Evolutionary conservation across 2,113 vertebrate species (phyloP).

Genomic region (Siphamia tubifer): DNA sequence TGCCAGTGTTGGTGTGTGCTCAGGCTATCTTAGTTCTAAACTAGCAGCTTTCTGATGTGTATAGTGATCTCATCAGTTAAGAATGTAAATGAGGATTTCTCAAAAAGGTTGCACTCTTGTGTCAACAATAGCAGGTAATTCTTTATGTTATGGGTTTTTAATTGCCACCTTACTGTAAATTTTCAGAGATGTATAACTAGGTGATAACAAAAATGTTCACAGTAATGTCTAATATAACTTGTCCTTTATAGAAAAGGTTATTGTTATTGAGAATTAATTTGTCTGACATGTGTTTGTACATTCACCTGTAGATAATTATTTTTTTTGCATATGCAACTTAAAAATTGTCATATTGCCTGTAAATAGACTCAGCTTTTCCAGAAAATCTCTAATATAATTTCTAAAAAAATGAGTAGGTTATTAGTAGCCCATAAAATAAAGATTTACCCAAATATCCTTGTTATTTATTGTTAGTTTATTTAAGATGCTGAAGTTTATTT

Average conservation of each 20-base stretch:
- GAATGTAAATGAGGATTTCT: background rate
- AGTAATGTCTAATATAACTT: background rate
- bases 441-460: background rate
- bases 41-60: no score
- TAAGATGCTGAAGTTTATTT: slow-evolving; percentile 45
- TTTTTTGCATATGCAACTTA: background rate
- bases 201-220: no score
- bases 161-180: background rate
- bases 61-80: background rate
- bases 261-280: background rate
- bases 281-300: background rate
- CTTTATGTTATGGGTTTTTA: background rate
- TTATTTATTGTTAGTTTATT: slow-evolving; percentile 49
- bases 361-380: background rate
- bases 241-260: background rate
- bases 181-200: background rate
- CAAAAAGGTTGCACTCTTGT: background rate
- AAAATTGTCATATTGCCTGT: background rate
- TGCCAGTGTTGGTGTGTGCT: no score
- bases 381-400: background rate
- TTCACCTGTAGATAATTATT: background rate
- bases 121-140: background rate
- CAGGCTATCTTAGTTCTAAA: no score
- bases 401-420: background rate
- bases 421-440: background rate